Evolutionary conservation across 2,113 vertebrate genomes (phyloP).

Genomic region (Catagonus wagneri): DNA sequence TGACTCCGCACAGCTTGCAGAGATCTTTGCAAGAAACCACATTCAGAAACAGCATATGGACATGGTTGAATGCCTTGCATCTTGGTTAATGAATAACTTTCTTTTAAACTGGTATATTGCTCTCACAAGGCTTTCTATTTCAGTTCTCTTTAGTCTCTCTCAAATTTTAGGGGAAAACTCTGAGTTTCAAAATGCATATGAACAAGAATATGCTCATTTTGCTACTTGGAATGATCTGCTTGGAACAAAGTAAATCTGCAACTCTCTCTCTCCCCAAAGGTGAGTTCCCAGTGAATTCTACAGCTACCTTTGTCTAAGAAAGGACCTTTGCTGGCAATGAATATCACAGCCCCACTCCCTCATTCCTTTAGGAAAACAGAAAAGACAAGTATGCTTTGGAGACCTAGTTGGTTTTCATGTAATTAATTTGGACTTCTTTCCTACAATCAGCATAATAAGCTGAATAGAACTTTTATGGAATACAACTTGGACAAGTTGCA

Average conservation of each 20-base stretch:
- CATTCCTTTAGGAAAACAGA: slow-evolving; percentile 4
- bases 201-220: slow-evolving; percentile 70
- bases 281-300: slow-evolving; percentile 73
- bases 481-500: not conserved
- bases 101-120: slow-evolving; percentile 68
- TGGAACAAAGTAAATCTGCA: slow-evolving; percentile 64
- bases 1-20: slow-evolving; percentile 32
- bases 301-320: not conserved
- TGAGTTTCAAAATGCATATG: slow-evolving; percentile 80
- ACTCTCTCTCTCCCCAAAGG: slow-evolving; percentile 73
- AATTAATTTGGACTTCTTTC: slow-evolving; percentile 27
- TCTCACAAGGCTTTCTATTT: slow-evolving; percentile 41
- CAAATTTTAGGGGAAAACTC: slow-evolving; percentile 15
- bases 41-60: slow-evolving; percentile 63
- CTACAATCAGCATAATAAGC: not conserved
- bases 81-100: slow-evolving; percentile 87
- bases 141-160: slow-evolving; percentile 54
- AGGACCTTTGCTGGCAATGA: not conserved
- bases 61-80: slow-evolving; percentile 66
- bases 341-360: not conserved
- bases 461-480: not conserved
- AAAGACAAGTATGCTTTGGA: slow-evolving; percentile 4
- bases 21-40: slow-evolving; percentile 64
- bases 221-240: slow-evolving; percentile 81
- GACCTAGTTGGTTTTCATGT: slow-evolving; percentile 8